Evolutionary conservation across 1,140 invertebrate genomes (phyloP), one percentile per base, ranked within the genome.

Genomic region (Cotesia glomerata): DNA sequence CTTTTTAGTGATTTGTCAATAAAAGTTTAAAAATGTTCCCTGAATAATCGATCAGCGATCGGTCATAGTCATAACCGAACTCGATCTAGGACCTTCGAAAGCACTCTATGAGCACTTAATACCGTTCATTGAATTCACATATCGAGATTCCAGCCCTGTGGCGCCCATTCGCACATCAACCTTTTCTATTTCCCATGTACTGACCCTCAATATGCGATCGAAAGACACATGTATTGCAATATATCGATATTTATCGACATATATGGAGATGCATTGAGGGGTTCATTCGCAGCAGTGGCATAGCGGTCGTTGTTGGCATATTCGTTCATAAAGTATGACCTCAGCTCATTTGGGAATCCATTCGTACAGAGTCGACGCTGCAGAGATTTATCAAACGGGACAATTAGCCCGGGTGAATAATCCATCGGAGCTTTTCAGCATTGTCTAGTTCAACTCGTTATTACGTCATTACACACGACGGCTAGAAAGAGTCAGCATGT

Each of bases 361-460:
- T 70, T 70, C 58, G 45, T 36, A 61, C 35, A 61, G 16, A 45
- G 39, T 45, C 68, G 56, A 39, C 58, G 35, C 36, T 58, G 58
- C 67, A 36, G 58, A 70, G 56, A 70, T 70, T 70, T 62, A 70
- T 70, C 68, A 70, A 70, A 69, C 59, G 68, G 39, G 3, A 62
- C 58, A 70, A 70, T 70, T 62, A 70, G 68, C 68, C 9, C n/a
- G 58, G 16, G 58, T n/a, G 39, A 49, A 70, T 45, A 70, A 70
- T 69, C 56, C 67, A 45, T 69, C 39, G 58, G n/a, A 69, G 9
- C 18, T 62, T 52, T 49, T 65, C 63, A 65, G 5, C 39, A 26
- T 65, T 65, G 35, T 65, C 14, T 51, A 8, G n/a, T 14, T 51
- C 58, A 8, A n/a, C 36, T 51, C 58, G 32, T 35, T 54, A 35